Percentiles rank a stretch among this genome's conserved stretches.
These are phyloP conservation scores for Drosophila guanche DNA, from an alignment of 1,140 invertebrate genomes.

Conservation along the genomic window DNA sequence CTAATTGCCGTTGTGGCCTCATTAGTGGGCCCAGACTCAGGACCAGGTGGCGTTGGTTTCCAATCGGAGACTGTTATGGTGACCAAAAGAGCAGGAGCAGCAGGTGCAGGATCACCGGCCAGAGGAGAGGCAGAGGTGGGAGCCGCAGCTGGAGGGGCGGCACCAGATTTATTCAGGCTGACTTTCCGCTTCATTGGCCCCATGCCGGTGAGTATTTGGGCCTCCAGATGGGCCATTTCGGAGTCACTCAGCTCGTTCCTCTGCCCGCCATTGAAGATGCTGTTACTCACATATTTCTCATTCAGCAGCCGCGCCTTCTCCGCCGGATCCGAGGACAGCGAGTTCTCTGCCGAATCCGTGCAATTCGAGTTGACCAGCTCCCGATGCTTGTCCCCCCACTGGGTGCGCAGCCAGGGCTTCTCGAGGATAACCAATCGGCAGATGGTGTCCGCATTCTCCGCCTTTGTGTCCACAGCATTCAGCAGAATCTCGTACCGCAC, in stretches of 20 bases:
- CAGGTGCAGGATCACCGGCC: slow-evolving; percentile 9
- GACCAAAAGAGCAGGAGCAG: slow-evolving; percentile 4
- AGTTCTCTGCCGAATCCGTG: slow-evolving; percentile 54
- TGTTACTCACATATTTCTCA: slow-evolving; percentile 78
- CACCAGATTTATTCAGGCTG: slow-evolving; percentile 31
- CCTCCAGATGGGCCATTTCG: slow-evolving; percentile 73
- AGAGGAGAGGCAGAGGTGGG: slow-evolving; percentile 7
- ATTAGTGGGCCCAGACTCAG: slow-evolving; percentile 51
- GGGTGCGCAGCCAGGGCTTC: slow-evolving; percentile 78
- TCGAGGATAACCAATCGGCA: slow-evolving; percentile 78
- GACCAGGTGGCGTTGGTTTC: slow-evolving; percentile 3
- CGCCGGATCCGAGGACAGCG: slow-evolving; percentile 15
- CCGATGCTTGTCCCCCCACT: slow-evolving; percentile 80
- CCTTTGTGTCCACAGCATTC: slow-evolving; percentile 68
- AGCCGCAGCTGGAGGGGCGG: slow-evolving; percentile 5
- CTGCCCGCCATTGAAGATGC: slow-evolving; percentile 76
- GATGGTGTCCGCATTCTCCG: slow-evolving; percentile 64
- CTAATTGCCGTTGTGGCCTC: slow-evolving; percentile 68
- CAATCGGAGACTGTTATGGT: slow-evolving; percentile 24
- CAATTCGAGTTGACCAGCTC: slow-evolving; percentile 75
- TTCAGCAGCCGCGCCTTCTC: slow-evolving; percentile 51
- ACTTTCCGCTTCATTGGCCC: slow-evolving; percentile 50
- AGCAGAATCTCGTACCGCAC: slow-evolving; percentile 78
- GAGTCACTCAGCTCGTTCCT: slow-evolving; percentile 72
- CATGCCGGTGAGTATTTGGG: slow-evolving; percentile 66